phyloP scores from a whole-genome alignment of 2,888 invertebrate genomes.

The Noctua comes region DNA sequence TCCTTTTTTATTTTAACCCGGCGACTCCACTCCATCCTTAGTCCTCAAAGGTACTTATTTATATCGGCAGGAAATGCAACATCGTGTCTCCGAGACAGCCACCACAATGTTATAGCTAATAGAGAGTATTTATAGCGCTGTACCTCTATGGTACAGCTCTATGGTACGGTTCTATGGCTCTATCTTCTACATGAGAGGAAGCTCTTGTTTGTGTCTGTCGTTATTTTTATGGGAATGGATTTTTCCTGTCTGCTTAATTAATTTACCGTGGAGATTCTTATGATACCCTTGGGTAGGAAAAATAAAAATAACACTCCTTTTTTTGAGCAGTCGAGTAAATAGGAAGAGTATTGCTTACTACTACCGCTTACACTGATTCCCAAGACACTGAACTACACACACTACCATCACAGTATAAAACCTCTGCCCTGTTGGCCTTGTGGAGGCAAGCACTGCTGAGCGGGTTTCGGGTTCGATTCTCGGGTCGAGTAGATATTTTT shows the following conservation, averaged over 20 bases:
- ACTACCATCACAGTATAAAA: too few relatives aligned
- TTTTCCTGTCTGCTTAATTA: not conserved
- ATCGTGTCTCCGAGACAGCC: slow-evolving; percentile 53
- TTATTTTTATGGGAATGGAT: slow-evolving; percentile 7
- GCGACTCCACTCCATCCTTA: slow-evolving; percentile 30
- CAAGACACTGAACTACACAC: too few relatives aligned
- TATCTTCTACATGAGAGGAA: slow-evolving; percentile 32
- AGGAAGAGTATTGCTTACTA: not conserved
- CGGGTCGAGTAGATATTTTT: not conserved
- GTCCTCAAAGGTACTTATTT: slow-evolving; percentile 52
- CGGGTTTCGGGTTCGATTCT: not conserved
- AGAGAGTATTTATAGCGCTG: slow-evolving; percentile 47
- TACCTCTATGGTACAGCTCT: slow-evolving; percentile 16
- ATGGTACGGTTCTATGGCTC: slow-evolving; percentile 36
- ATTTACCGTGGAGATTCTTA: not conserved
- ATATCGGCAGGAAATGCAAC: slow-evolving; percentile 68
- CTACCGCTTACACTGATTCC: too few relatives aligned
- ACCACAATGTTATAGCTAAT: slow-evolving; percentile 57
- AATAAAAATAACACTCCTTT: not conserved
- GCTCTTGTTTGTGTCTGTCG: slow-evolving; percentile 18
- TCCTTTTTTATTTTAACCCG: not conserved
- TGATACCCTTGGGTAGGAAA: not conserved
- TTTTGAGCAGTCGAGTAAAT: not conserved
- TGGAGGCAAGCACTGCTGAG: not conserved
- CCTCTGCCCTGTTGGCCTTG: not conserved